Percentiles rank a stretch among this genome's conserved stretches.
Conservation (phyloP, 1,140 invertebrate species). For the Brachionus plicatilis region DNA sequence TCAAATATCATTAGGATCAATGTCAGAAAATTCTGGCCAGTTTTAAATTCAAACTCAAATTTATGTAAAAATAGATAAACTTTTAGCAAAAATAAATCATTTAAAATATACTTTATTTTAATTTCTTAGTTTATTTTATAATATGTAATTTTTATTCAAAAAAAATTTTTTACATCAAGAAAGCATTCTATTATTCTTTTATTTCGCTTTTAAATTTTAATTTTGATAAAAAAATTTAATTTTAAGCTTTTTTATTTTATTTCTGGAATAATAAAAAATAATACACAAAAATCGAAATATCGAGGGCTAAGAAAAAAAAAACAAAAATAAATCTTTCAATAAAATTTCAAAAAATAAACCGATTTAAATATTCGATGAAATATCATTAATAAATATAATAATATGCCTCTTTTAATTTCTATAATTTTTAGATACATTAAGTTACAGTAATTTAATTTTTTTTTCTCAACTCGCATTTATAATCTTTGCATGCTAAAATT, state of each 20-base stretch:
- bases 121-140: background rate
- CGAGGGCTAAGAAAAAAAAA: background rate
- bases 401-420: too few relatives aligned
- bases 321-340: background rate
- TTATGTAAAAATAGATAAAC: too few relatives aligned
- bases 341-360: background rate
- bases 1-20: too few relatives aligned
- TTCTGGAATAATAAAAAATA: background rate
- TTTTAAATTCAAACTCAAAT: too few relatives aligned
- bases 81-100: too few relatives aligned
- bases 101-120: background rate
- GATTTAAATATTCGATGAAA: background rate
- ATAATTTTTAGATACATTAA: background rate
- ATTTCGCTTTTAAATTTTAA: too few relatives aligned
- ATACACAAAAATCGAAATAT: background rate
- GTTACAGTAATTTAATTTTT: background rate
- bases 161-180: too few relatives aligned
- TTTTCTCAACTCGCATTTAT: background rate
- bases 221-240: too few relatives aligned
- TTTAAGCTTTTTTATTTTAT: background rate
- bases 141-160: too few relatives aligned
- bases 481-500: background rate
- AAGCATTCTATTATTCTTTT: too few relatives aligned
- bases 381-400: background rate
- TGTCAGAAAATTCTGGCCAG: too few relatives aligned